phyloP scores from a whole-genome alignment of 2,888 invertebrate genomes.

The Isoperla grammatica region DNA sequence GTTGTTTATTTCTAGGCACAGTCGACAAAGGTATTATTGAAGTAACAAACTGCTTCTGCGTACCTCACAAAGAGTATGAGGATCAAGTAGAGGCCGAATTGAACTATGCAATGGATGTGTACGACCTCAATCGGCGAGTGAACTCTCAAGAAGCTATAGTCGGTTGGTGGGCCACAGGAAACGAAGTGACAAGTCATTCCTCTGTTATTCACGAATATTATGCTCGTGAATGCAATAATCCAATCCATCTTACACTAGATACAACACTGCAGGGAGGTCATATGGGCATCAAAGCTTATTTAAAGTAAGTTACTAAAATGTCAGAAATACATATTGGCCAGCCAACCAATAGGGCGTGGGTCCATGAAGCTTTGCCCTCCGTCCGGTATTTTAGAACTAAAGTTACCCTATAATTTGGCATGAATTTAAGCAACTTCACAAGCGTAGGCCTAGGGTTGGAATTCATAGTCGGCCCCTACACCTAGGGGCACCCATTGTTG shows the following conservation, averaged over 20 bases:
- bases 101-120: constrained; percentile 93
- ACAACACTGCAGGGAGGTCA: constrained; percentile 80
- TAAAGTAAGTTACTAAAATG: constrained; percentile 59
- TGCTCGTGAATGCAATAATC: constrained; percentile 87
- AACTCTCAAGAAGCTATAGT: constrained; percentile 92
- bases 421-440: no score
- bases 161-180: constrained; percentile 99
- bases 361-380: no score
- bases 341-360: no score
- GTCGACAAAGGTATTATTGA: constrained; percentile 90
- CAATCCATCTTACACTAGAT: constrained; percentile 93
- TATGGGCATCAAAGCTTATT: constrained; percentile 92
- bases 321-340: no score
- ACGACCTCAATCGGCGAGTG: constrained; percentile 87
- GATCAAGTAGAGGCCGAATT: constrained; percentile 96
- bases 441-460: no score
- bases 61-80: constrained; percentile 96
- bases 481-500: no score
- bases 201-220: constrained; percentile 98
- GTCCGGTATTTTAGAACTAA: no score
- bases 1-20: constrained; percentile 57
- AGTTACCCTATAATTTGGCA: no score
- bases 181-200: constrained; percentile 95
- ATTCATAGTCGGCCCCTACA: no score
- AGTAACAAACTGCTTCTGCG: constrained; percentile 98